Conservation (phyloP, 2,888 invertebrate genomes). For the Cheilosia vernalis region DNA sequence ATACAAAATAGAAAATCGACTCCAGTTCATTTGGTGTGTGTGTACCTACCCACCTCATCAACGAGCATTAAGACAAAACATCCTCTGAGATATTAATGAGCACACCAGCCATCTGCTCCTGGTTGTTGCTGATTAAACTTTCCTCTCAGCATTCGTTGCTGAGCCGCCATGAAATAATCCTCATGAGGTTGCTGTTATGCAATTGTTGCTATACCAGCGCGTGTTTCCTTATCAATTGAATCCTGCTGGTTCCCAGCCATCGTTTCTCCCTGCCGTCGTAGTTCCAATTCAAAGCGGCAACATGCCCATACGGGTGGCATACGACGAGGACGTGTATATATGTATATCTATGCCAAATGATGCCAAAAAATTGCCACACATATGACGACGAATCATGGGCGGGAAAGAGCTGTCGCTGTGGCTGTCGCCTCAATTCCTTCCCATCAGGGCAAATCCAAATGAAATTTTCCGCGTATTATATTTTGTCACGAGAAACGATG, state of each 20-base stretch:
- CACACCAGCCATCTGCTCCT: conserved; percentile 54
- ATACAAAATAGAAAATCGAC: conserved; percentile 42
- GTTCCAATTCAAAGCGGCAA: conserved; percentile 26
- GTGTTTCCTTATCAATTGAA: conserved; percentile 59
- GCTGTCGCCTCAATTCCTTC: conserved; percentile 12
- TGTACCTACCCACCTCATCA: neutral
- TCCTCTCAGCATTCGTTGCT: conserved; percentile 34
- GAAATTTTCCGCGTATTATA: conserved; percentile 65
- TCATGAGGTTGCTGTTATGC: conserved; percentile 31
- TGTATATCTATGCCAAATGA: conserved; percentile 56
- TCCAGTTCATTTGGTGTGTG: conserved; percentile 26
- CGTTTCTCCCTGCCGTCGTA: conserved; percentile 12
- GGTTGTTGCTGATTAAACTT: conserved; percentile 48
- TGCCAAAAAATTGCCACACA: conserved; percentile 36
- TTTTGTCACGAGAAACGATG: conserved; percentile 30
- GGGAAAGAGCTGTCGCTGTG: conserved; percentile 19
- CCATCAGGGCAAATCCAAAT: conserved; percentile 37
- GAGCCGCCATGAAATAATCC: conserved; percentile 57
- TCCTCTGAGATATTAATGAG: conserved; percentile 59
- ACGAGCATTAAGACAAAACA: conserved; percentile 37
- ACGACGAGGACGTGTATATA: conserved; percentile 16
- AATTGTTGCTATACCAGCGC: conserved; percentile 35
- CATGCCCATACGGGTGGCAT: conserved; percentile 17
- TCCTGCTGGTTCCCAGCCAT: conserved; percentile 26
- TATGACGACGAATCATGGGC: neutral